Evolutionary conservation across 2,113 vertebrate genomes (phyloP).

Genomic region (Tyto alba): DNA sequence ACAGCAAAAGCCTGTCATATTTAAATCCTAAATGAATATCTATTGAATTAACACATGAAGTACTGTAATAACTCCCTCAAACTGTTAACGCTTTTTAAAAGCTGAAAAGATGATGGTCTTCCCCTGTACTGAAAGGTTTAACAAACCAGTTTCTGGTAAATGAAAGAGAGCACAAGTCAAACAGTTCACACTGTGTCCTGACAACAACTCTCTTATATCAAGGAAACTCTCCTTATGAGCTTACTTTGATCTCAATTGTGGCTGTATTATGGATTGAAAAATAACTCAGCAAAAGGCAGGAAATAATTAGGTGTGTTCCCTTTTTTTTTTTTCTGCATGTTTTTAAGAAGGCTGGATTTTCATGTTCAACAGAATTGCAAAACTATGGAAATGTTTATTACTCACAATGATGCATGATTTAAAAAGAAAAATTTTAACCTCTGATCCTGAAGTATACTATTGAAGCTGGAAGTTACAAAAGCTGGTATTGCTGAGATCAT

Average conservation of each 20-base stretch:
- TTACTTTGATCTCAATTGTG: conserved; percentile 36
- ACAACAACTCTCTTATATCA: conserved; percentile 14
- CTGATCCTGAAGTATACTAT: background rate
- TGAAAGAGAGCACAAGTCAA: background rate
- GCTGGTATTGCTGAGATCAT: background rate
- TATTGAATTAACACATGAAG: background rate
- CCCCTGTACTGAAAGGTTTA: background rate
- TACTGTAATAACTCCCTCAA: background rate
- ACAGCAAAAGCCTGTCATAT: background rate
- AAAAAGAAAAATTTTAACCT: background rate
- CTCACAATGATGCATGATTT: background rate
- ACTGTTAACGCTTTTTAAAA: background rate
- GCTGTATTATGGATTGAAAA: conserved; percentile 49
- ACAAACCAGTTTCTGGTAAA: background rate
- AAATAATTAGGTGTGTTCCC: conserved; percentile 31
- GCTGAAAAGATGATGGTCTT: background rate
- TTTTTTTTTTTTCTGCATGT: background rate
- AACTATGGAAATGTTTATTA: background rate
- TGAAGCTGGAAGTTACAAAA: background rate
- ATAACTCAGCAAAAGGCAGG: conserved; percentile 28
- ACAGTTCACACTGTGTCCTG: background rate
- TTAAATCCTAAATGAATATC: background rate
- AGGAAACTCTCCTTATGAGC: conserved; percentile 31
- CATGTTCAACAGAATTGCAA: background rate
- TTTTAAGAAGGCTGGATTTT: background rate